Conservation (phyloP, 2,888 invertebrate genomes). For the Euplagia quadripunctaria region DNA sequence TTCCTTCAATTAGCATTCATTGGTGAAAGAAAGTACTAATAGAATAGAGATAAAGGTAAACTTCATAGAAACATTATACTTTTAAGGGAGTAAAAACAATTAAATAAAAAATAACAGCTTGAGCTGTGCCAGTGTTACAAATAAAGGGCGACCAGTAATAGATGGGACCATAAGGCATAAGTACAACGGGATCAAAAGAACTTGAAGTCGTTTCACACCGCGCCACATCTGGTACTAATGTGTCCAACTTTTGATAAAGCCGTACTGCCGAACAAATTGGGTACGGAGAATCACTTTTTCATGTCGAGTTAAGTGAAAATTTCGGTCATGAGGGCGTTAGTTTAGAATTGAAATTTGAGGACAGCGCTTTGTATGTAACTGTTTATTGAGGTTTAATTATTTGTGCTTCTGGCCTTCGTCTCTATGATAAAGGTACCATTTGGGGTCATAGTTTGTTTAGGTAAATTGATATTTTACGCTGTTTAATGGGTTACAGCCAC, state of each 20-base stretch:
- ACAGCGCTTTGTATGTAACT: slow-evolving; percentile 12
- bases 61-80: background rate
- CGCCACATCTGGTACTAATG: slow-evolving; percentile 72
- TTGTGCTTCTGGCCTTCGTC: background rate
- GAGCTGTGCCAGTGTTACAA: slow-evolving; percentile 22
- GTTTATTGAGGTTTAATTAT: slow-evolving; percentile 13
- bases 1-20: background rate
- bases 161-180: slow-evolving; percentile 56
- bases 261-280: slow-evolving; percentile 66
- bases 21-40: background rate
- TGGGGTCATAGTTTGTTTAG: background rate
- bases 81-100: slow-evolving; percentile 5
- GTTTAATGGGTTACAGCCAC: too few species aligned
- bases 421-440: background rate
- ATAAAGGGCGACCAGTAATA: slow-evolving; percentile 49
- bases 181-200: slow-evolving; percentile 63
- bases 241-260: slow-evolving; percentile 77
- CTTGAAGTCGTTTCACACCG: slow-evolving; percentile 59
- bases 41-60: background rate
- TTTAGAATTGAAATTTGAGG: slow-evolving; percentile 26
- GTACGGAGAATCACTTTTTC: slow-evolving; percentile 65
- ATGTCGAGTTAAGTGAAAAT: slow-evolving; percentile 58
- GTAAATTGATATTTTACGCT: background rate
- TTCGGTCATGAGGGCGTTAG: slow-evolving; percentile 27
- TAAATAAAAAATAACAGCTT: slow-evolving; percentile 20